These are phyloP conservation scores for Synergus itoensis DNA, from an alignment of 2,888 invertebrate species.

Conservation along the genomic window DNA sequence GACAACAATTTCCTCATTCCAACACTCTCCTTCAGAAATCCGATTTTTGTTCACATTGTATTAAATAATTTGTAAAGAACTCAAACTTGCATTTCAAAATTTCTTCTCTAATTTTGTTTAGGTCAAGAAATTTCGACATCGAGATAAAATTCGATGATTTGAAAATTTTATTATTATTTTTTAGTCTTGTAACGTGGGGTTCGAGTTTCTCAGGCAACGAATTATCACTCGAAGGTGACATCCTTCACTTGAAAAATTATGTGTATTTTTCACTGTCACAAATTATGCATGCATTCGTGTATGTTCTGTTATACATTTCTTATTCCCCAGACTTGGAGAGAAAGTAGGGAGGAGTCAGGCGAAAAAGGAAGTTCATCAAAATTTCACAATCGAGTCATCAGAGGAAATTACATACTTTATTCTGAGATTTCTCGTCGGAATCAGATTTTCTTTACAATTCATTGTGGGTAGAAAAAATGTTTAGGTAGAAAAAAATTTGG, in stretches of 20 bases:
- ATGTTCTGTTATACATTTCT: not conserved
- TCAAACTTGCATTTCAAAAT: not conserved
- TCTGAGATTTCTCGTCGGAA: not conserved
- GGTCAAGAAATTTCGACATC: not conserved
- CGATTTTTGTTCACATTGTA: not conserved
- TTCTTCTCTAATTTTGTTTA: not conserved
- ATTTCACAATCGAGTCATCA: not conserved
- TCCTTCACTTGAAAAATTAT: not conserved
- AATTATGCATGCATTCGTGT: not conserved
- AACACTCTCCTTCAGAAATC: not conserved
- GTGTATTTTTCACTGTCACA: not conserved
- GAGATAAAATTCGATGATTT: not conserved
- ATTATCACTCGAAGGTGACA: not conserved
- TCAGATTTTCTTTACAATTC: not conserved
- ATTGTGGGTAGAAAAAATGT: not conserved
- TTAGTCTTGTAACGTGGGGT: not conserved
- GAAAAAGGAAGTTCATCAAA: conserved; percentile 28
- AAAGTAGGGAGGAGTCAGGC: conserved; percentile 13
- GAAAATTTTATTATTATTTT: not conserved
- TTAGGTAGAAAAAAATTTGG: too few relatives aligned
- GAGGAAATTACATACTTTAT: not conserved
- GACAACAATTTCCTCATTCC: conserved; percentile 28
- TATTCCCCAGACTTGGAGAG: not conserved
- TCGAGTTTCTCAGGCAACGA: not conserved
- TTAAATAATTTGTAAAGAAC: not conserved